Evolutionary conservation across 2,797 vertebrate genomes (phyloP), one percentile per base, ranked within the genome.

Genomic region (Hyperoplus immaculatus): DNA sequence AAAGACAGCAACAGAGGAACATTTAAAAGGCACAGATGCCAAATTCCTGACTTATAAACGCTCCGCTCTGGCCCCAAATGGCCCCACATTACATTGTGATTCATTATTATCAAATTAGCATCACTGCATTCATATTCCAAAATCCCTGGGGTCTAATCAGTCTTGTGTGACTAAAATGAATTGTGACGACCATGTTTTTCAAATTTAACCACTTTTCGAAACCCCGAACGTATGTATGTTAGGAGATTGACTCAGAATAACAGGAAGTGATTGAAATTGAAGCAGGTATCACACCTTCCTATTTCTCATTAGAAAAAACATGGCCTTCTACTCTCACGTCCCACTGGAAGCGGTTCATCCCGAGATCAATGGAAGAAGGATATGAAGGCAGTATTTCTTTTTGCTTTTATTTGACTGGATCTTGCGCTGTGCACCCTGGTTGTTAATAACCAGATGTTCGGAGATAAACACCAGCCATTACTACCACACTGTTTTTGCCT

Each of bases 351-450:
- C 4, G 1, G 61, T 76, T 56, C 46, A 6, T 49, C 53, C 13
- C 12, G 58, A 81, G 85, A 81, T 87, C 80, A 71, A 66, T 77
- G 70, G 47, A 21, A 67, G 51, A 39, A 83, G 66, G 50, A 89
- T 81, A 89, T 86, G 80, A 90, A 76, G 67, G 72, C 64, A 0
- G n/a, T 88, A 72, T 87, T 89, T 92, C 79, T 78, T 77, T 53
- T 74, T 50, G 39, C 55, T 81, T 41, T 29, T 69, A 50, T 63
- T 75, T 77, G 51, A 41, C 73, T 82, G 50, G 39, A 61, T 56
- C 21, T 53, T 59, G 16, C 5, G 1, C 66, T 41, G 53, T 41
- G 55, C 49, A 47, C 64, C 60, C 38, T 49, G 75, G 63, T 66
- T 65, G 54, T 56, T 69, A 51, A 83, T 73, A 73, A 58, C 42